A percentile compares a stretch with the other conserved stretches of the same genome.
These are phyloP conservation scores for Mechanitis mazaeus DNA, from an alignment of 2,888 invertebrate genomes.

Conservation along the genomic window DNA sequence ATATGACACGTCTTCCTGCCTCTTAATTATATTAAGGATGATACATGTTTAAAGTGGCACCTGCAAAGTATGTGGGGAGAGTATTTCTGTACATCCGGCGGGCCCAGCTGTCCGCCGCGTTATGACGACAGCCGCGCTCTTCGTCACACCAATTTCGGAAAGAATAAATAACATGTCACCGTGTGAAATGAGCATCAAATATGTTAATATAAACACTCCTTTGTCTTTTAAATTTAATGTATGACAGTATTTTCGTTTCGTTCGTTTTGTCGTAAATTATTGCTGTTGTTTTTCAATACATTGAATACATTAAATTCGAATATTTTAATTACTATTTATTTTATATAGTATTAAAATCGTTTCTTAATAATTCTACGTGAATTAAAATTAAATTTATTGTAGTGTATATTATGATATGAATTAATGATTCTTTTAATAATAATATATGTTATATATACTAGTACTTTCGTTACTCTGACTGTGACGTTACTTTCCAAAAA, in stretches of 20 bases:
- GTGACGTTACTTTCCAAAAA: no score
- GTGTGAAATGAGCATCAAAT: conserved; percentile 34
- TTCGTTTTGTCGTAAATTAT: conserved; percentile 8
- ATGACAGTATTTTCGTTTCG: conserved; percentile 12
- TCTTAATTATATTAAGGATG: conserved; percentile 22
- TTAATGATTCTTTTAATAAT: no score
- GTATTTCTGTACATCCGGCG: conserved; percentile 70
- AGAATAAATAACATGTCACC: conserved; percentile 63
- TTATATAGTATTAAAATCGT: no score
- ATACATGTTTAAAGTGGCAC: conserved; percentile 21
- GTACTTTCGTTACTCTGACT: no score
- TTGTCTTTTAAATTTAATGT: conserved; percentile 13
- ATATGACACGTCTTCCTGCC: not conserved
- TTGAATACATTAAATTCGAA: no score
- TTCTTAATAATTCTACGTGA: no score
- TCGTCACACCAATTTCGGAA: conserved; percentile 54
- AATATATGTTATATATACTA: no score
- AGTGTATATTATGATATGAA: no score
- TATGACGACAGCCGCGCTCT: conserved; percentile 59
- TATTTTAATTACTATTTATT: no score
- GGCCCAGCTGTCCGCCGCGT: conserved; percentile 64
- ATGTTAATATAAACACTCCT: conserved; percentile 26
- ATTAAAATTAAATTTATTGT: no score
- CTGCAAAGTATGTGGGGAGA: conserved; percentile 22
- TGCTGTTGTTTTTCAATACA: not conserved